Conservation (phyloP, 2,888 invertebrate genomes). For the Galerucella nymphaeae region DNA sequence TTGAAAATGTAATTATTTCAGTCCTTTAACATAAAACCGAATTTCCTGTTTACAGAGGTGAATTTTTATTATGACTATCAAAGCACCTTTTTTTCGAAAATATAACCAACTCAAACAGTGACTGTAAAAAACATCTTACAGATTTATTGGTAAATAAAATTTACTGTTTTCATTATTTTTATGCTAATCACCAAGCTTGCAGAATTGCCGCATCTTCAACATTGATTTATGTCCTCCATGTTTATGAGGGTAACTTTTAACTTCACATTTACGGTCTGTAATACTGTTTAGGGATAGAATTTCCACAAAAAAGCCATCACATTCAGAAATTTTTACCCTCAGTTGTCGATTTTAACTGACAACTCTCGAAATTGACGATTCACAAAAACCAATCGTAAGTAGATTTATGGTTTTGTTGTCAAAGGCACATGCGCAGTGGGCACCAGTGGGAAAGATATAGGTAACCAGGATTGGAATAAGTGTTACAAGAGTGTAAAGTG, state of each 20-base stretch:
- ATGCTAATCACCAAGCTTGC: slow-evolving; percentile 10
- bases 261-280: slow-evolving; percentile 12
- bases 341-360: slow-evolving; percentile 1
- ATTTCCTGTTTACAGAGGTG: background rate
- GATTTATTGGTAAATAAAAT: slow-evolving; percentile 16
- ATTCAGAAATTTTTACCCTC: background rate
- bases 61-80: background rate
- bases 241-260: slow-evolving; percentile 13
- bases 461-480: too few relatives aligned
- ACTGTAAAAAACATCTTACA: background rate
- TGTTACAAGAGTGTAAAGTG: too few relatives aligned
- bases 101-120: background rate
- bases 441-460: too few relatives aligned
- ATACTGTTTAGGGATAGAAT: background rate
- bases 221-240: slow-evolving; percentile 11
- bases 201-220: slow-evolving; percentile 9
- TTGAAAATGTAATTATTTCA: too few relatives aligned
- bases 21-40: too few relatives aligned
- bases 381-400: too few relatives aligned
- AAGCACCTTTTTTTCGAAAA: background rate
- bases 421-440: background rate
- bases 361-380: background rate
- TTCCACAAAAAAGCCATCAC: slow-evolving; percentile 8
- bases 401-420: background rate
- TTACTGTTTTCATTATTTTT: slow-evolving; percentile 19